These are phyloP conservation scores for Marasmarcha lunaedactyla DNA, from an alignment of 2,888 invertebrate species.

Conservation along the genomic window DNA sequence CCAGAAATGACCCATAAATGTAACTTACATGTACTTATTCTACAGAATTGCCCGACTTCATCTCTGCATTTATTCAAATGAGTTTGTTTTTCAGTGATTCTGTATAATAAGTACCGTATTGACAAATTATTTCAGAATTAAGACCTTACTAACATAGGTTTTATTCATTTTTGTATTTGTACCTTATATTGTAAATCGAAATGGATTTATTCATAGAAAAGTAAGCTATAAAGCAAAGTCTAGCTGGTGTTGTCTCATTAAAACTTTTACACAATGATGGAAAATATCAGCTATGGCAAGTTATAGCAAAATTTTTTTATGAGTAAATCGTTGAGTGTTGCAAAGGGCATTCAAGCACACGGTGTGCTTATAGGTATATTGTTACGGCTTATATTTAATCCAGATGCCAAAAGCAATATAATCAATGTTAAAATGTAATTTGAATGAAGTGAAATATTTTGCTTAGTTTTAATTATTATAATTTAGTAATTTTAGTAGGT, in stretches of 20 bases:
- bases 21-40: conserved; percentile 23
- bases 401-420: no score
- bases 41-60: conserved; percentile 38
- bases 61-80: conserved; percentile 65
- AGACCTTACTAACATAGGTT: no score
- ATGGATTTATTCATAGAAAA: no score
- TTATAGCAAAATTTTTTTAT: no score
- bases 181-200: no score
- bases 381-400: no score
- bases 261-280: no score
- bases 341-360: background rate
- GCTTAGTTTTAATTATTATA: conserved; percentile 1
- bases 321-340: background rate
- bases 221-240: no score
- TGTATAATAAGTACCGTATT: conserved; percentile 19
- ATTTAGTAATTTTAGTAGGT: conserved; percentile 22
- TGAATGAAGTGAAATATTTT: conserved; percentile 5
- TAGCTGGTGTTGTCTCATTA: no score
- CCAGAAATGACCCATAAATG: background rate
- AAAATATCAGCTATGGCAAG: no score
- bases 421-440: background rate
- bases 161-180: no score
- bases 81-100: conserved; percentile 31
- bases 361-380: no score
- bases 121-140: background rate